Base-by-base conservation (phyloP, 2,113 vertebrate species). In the Triplophysa tibetana region DNA sequence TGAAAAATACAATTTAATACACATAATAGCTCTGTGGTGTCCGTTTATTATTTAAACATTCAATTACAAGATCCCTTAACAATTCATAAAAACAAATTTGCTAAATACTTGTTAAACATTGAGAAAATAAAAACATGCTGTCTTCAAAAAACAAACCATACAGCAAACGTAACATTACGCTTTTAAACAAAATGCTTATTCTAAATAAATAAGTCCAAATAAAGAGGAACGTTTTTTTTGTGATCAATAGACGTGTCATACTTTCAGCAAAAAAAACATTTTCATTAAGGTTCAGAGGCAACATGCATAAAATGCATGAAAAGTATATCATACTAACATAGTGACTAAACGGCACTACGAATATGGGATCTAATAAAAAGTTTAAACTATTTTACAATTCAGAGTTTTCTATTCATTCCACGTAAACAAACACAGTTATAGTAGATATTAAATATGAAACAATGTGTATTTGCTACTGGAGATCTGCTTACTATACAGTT, bases 21-120 rank as follows among this genome's bases (percentile, higher is more conserved):
- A 48, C 14, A 75, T 4, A 69, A 12, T 19, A 63, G 48, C 33
- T 11, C 16, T 16, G 69, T 19, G n/a, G 10, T 9, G 52, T 64
- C 7, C 0, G n/a, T 73, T 74, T 68, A 78, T 72, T 82, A 14
- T 54, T 68, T 63, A 62, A 74, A 62, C 29, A 66, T 70, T 17
- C 50, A 45, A 79, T 24, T 69, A 69, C 69, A 70, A 58, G 13
- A 65, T 45, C 38, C 26, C 26, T 75, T 62, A 61, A 9, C 23
- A 1, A 61, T 43, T 19, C 58, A 43, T 24, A 58, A 54, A 72
- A 64, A 66, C 23, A 41, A 8, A 58, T 58, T 14, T 58, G 12
- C 70, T 41, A 41, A 23, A 23, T 41, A 38, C 8, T 54, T 21
- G 19, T 8, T 1, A 74, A 74, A 74, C 9, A 6, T 2, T 21